phyloP scores from a whole-genome alignment of 2,113 vertebrate genomes.

The Corydoras maculifer region DNA sequence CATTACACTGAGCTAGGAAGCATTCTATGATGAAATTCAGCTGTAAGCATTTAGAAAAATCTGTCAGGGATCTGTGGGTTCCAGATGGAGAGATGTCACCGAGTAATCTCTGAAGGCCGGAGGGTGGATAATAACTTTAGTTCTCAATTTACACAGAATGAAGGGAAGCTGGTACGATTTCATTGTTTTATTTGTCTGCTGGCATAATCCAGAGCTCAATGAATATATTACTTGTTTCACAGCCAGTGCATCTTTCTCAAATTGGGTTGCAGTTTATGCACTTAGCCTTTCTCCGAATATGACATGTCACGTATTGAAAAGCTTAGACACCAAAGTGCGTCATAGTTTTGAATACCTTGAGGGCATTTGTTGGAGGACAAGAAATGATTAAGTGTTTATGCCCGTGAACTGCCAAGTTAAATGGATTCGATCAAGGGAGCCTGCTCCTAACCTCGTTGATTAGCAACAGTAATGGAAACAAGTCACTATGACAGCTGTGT shows the following conservation, averaged over 20 bases:
- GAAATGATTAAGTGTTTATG: conserved; percentile 48
- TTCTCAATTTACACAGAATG: conserved; percentile 13
- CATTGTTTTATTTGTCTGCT: conserved; percentile 22
- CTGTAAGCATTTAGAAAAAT: conserved; percentile 21
- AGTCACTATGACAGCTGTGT: conserved; percentile 40
- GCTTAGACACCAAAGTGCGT: conserved; percentile 30
- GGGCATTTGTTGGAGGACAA: conserved; percentile 40
- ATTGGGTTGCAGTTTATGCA: conserved; percentile 27
- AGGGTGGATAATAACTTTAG: conserved; percentile 22
- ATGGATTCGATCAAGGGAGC: conserved; percentile 44
- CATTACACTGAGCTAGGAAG: background rate
- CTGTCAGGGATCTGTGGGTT: conserved; percentile 22
- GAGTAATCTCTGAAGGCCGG: conserved; percentile 18
- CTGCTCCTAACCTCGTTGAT: conserved; percentile 36
- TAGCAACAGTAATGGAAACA: conserved; percentile 38
- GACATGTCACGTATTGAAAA: conserved; percentile 32
- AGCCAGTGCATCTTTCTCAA: conserved; percentile 34
- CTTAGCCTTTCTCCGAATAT: conserved; percentile 31
- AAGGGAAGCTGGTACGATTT: conserved; percentile 12
- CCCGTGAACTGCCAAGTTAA: conserved; percentile 33
- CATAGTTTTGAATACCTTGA: conserved; percentile 35
- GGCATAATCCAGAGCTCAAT: conserved; percentile 27
- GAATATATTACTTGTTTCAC: conserved; percentile 39
- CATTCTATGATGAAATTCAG: background rate
- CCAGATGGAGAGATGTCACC: conserved; percentile 2